These are phyloP conservation scores for Criorhina ranunculi DNA, from an alignment of 2,888 invertebrate genomes.

Conservation along the genomic window DNA sequence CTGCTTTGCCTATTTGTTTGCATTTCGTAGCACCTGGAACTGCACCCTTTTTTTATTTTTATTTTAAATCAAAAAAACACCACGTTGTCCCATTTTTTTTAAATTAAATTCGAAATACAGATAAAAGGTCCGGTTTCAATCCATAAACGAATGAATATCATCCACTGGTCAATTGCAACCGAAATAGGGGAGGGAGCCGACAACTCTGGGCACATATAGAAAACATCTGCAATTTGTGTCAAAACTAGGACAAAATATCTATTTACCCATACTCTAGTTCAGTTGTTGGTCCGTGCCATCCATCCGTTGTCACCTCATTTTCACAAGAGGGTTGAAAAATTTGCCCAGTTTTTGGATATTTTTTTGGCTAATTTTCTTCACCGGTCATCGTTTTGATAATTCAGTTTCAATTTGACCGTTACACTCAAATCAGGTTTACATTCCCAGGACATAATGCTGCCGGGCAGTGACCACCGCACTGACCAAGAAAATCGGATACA, in stretches of 20 bases:
- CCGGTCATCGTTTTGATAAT: background rate
- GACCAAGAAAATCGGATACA: conserved; percentile 38
- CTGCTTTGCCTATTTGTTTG: too few species aligned
- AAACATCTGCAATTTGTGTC: conserved; percentile 43
- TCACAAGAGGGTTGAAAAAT: conserved; percentile 29
- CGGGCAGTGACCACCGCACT: conserved; percentile 35
- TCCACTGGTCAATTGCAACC: background rate
- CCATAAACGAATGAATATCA: background rate
- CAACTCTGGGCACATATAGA: too few species aligned
- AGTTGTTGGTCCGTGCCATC: too few species aligned
- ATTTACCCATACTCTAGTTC: too few species aligned
- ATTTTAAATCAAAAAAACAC: too few species aligned
- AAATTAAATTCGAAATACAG: background rate
- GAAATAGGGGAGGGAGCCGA: conserved; percentile 25
- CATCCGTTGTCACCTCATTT: too few species aligned
- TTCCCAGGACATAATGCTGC: conserved; percentile 51
- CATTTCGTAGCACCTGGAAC: background rate
- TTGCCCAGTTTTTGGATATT: conserved; percentile 5
- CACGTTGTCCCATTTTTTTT: conserved; percentile 12
- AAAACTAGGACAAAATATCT: conserved; percentile 8
- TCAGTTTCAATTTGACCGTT: conserved; percentile 49
- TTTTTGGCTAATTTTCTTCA: background rate
- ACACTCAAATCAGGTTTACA: conserved; percentile 55
- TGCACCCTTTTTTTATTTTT: background rate
- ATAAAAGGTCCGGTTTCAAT: conserved; percentile 19